phyloP scores from a whole-genome alignment of 1,140 invertebrate genomes.

The Octopus sinensis region DNA sequence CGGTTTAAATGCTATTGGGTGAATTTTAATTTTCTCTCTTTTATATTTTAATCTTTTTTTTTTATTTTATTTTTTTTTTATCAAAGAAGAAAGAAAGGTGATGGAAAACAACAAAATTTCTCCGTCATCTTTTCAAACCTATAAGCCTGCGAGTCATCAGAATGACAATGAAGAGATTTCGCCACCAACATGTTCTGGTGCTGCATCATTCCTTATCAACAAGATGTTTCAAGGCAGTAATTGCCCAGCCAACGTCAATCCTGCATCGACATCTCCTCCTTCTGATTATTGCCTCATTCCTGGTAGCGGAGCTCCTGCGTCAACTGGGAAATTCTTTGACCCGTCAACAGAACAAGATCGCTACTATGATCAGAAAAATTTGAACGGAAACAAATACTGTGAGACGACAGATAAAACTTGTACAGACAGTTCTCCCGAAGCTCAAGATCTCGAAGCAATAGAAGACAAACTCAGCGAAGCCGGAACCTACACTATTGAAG shows the following conservation, averaged over 20 bases:
- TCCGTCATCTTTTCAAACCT: background rate
- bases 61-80: background rate
- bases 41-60: background rate
- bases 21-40: background rate
- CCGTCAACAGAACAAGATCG: conserved; percentile 24
- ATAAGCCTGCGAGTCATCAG: background rate
- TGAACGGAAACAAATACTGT: background rate
- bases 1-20: no score
- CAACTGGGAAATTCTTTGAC: background rate
- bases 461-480: conserved; percentile 72
- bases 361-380: conserved; percentile 10
- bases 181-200: conserved; percentile 23
- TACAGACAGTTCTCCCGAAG: background rate
- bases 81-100: no score
- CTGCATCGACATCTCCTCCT: background rate
- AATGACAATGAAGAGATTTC: background rate
- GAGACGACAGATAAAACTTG: background rate
- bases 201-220: conserved; percentile 43
- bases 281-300: no score
- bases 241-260: background rate
- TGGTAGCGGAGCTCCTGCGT: no score
- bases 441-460: conserved; percentile 36
- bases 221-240: conserved; percentile 42
- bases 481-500: conserved; percentile 79
- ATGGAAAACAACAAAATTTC: background rate